Percentiles rank a stretch among this genome's conserved stretches.
phyloP scores from a whole-genome alignment of 2,113 vertebrate species.

The Lamprotornis superbus region DNA sequence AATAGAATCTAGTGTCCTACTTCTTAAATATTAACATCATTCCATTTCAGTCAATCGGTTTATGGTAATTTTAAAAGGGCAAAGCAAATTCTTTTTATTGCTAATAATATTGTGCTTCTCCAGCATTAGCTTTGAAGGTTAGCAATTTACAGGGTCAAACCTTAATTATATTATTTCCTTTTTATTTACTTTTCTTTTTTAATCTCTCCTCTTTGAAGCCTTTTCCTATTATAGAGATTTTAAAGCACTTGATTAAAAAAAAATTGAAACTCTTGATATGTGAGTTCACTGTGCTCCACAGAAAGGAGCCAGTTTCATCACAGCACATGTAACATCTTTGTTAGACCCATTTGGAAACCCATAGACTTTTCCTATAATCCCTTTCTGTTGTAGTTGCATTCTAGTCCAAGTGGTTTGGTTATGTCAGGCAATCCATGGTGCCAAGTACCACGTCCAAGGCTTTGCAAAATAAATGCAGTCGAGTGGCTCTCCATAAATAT shows the following conservation, averaged over 20 bases:
- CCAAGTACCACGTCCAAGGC: not conserved
- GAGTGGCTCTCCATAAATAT: not conserved
- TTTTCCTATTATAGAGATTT: slow-evolving; percentile 16
- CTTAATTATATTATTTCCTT: slow-evolving; percentile 63
- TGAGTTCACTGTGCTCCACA: not conserved
- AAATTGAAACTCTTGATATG: not conserved
- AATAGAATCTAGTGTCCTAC: slow-evolving; percentile 81
- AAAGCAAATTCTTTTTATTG: slow-evolving; percentile 82
- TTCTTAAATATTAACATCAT: slow-evolving; percentile 84
- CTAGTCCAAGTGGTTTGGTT: not conserved
- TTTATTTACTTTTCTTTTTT: slow-evolving; percentile 68
- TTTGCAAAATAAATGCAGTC: not conserved
- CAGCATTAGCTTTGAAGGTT: slow-evolving; percentile 76
- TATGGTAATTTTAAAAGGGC: slow-evolving; percentile 81
- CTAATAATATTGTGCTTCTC: slow-evolving; percentile 76
- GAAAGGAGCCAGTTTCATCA: not conserved
- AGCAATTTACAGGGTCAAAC: slow-evolving; percentile 74
- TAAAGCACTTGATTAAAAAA: not conserved
- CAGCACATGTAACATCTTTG: not conserved
- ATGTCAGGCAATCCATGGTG: not conserved
- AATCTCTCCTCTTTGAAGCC: slow-evolving; percentile 53
- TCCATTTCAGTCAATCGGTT: slow-evolving; percentile 79
- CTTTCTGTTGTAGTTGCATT: not conserved
- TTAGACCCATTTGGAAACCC: not conserved
- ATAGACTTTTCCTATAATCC: not conserved